Conservation (phyloP, 2,888 invertebrate species). For the Synergus laeviventris region DNA sequence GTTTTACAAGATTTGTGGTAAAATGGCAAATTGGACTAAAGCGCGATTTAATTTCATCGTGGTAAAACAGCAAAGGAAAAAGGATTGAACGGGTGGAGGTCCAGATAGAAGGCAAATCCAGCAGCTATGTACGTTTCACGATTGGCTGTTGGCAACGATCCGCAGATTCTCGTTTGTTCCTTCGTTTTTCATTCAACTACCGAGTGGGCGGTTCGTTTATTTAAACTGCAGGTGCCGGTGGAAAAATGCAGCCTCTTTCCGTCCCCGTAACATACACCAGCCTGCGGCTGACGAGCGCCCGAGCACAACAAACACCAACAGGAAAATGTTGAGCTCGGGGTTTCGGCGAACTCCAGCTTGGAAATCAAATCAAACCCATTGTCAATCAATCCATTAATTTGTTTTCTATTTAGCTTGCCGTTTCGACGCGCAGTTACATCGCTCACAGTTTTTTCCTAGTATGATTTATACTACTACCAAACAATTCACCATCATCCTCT, state of each 20-base stretch:
- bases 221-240: slow-evolving; percentile 66
- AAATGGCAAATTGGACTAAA: neutral
- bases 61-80: neutral
- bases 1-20: neutral
- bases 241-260: slow-evolving; percentile 62
- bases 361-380: slow-evolving; percentile 67
- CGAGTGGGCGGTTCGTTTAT: slow-evolving; percentile 65
- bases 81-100: neutral
- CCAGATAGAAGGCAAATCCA: slow-evolving; percentile 57
- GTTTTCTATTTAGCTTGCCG: slow-evolving; percentile 54
- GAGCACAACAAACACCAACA: slow-evolving; percentile 64
- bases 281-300: slow-evolving; percentile 69
- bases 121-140: slow-evolving; percentile 62
- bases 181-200: slow-evolving; percentile 61
- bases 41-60: neutral
- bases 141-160: slow-evolving; percentile 64
- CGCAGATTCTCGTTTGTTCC: slow-evolving; percentile 56
- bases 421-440: slow-evolving; percentile 51
- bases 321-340: slow-evolving; percentile 64
- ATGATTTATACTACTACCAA: neutral
- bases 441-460: slow-evolving; percentile 20
- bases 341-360: slow-evolving; percentile 61
- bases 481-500: neutral
- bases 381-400: slow-evolving; percentile 64
- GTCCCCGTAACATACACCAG: slow-evolving; percentile 52